These are phyloP conservation scores for Drosophila kambysellisi DNA, from an alignment of 2,888 invertebrate genomes.

Conservation along the genomic window DNA sequence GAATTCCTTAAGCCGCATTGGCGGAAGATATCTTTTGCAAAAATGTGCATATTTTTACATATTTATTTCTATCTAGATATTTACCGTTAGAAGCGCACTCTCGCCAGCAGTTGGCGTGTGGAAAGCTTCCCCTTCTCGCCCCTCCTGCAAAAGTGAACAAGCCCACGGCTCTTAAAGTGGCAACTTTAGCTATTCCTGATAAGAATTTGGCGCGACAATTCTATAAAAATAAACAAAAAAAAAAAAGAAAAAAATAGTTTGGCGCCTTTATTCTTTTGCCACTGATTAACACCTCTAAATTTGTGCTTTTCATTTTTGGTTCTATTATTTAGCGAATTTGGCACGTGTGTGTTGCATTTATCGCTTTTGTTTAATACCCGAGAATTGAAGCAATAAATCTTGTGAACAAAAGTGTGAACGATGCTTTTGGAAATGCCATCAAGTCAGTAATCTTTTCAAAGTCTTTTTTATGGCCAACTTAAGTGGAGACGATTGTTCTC, in stretches of 20 bases:
- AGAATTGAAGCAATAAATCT: not conserved
- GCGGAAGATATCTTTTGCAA: not conserved
- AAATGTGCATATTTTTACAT: not conserved
- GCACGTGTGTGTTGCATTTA: slow-evolving; percentile 43
- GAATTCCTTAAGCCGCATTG: too few relatives aligned
- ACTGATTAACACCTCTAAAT: slow-evolving; percentile 67
- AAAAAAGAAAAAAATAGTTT: slow-evolving; percentile 1
- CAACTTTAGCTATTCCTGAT: slow-evolving; percentile 1
- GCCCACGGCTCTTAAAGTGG: slow-evolving; percentile 13
- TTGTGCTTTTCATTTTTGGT: slow-evolving; percentile 18
- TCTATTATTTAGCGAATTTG: slow-evolving; percentile 41
- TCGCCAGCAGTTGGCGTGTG: not conserved
- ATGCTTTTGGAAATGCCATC: not conserved
- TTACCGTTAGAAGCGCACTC: not conserved
- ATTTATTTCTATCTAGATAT: slow-evolving; percentile 58
- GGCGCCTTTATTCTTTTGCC: slow-evolving; percentile 18
- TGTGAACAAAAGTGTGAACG: slow-evolving; percentile 1
- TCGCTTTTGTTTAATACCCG: too few relatives aligned
- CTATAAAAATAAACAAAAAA: not conserved
- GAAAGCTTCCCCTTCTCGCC: not conserved
- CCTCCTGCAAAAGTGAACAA: not conserved
- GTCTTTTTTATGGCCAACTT: not conserved
- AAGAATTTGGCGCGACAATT: slow-evolving; percentile 1
- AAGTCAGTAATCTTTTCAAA: not conserved
- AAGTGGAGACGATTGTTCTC: not conserved